These are phyloP conservation scores for Petrocephalus zakoni DNA, from an alignment of 2,113 vertebrate species.

Conservation along the genomic window DNA sequence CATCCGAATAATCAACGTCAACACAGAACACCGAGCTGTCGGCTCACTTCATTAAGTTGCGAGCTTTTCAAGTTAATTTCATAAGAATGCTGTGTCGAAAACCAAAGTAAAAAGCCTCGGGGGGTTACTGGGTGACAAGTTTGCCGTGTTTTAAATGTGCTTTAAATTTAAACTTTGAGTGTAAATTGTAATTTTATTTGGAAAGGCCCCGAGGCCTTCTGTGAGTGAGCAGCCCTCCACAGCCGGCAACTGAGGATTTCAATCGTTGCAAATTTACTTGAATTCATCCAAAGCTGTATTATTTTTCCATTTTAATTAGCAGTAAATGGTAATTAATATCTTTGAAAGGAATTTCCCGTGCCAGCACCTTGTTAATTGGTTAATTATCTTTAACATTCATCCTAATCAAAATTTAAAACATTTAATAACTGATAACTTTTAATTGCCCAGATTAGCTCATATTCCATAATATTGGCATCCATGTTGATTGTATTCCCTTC, in stretches of 20 bases:
- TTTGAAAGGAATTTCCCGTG: background rate
- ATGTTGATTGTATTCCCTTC: background rate
- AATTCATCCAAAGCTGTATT: background rate
- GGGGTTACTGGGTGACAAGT: conserved; percentile 4
- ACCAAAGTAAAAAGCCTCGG: background rate
- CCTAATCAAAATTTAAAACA: background rate
- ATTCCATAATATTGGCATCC: background rate
- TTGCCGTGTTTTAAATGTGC: conserved; percentile 1
- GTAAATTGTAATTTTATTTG: conserved; percentile 10
- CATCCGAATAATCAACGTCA: background rate
- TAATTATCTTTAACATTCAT: background rate
- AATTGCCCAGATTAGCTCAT: background rate
- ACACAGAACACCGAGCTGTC: background rate
- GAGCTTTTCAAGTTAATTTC: background rate
- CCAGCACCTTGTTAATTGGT: background rate
- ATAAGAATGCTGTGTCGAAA: background rate
- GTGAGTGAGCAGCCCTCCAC: background rate
- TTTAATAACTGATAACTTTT: background rate
- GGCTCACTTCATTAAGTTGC: background rate
- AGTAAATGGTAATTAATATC: conserved; percentile 6
- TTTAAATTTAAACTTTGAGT: conserved; percentile 10
- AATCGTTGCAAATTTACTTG: background rate
- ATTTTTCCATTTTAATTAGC: conserved; percentile 9
- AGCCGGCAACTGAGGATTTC: background rate
- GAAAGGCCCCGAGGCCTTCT: background rate